Base-by-base conservation (phyloP, 2,797 vertebrate species). In the Pteronotus mesoamericanus region DNA sequence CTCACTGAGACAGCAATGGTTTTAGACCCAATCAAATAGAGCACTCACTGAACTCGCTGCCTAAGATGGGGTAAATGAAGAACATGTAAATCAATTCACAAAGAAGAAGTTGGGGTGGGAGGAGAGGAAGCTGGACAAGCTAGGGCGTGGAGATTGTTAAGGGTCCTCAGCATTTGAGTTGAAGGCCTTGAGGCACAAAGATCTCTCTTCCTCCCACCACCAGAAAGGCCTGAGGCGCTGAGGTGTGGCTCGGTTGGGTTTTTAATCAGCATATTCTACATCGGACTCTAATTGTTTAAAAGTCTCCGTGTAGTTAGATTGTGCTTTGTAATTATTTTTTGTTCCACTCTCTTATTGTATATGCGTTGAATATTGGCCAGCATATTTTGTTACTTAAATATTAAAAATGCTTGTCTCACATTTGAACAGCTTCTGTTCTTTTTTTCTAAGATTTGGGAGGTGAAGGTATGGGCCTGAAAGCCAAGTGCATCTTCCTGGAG, bases 371-470 rank as follows among this genome's bases (percentile, higher is more conserved):
- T 97, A 89, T 88, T 89, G 57, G 95, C 79, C 46, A 85, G 37
- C 51, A 92, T 86, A 24, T 96, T 95, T 97, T 98, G 97, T 98
- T 98, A 98, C 94, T 0, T 92, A 72, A 93, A 95, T 94, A 98
- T 98, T 98, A 98, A 98, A 97, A 9, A n/a, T 22, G 82, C 48
- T 71, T 21, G 69, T 97, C 87, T 89, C 59, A 96, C 72, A 92
- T 32, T 34, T 42, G 51, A 95, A 80, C 42, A 10, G 77, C 77
- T 97, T 39, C 94, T 34, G 80, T 29, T 85, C 75, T 85, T 59
- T 85, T 93, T 6, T 75, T 44, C 9, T 68, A 87, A 84, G 44
- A 34, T 83, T 91, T 34, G 9, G 51, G 44, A 77, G 1, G 68
- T 22, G 51, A 44, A 46, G 7, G 22, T 90, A 24, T 39, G 72